Evolutionary conservation across 2,797 vertebrate genomes (phyloP).

Genomic region (Tokudaia tokunoshimensis): DNA sequence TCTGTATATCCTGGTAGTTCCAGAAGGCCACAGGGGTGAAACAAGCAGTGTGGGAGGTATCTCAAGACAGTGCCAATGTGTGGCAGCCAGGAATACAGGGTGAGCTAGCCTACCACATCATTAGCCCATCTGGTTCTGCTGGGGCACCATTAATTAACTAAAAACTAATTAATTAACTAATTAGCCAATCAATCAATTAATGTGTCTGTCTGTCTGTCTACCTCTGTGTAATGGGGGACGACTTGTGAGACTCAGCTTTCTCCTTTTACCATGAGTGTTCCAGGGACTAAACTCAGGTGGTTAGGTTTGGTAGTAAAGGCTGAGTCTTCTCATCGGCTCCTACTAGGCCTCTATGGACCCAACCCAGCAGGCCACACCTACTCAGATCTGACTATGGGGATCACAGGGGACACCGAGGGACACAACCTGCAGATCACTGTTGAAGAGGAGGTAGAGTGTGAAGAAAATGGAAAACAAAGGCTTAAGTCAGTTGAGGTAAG

Average conservation of each 20-base stretch:
- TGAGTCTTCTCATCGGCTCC: not conserved
- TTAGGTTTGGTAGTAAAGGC: not conserved
- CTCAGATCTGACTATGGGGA: not conserved
- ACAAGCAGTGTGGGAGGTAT: fast-evolving
- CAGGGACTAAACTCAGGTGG: not conserved
- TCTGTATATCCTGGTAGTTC: not conserved
- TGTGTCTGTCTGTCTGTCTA: not conserved
- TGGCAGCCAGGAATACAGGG: not conserved
- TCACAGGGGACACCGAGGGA: not conserved
- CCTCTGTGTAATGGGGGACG: not conserved
- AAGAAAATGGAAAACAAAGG: not conserved
- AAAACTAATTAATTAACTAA: not conserved
- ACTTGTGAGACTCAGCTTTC: not conserved
- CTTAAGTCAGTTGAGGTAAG: constrained; percentile 39
- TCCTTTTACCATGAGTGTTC: not conserved
- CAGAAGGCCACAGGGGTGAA: not conserved
- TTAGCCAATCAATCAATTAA: not conserved
- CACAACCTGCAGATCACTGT: not conserved
- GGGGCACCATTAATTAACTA: not conserved
- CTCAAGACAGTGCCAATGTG: not conserved
- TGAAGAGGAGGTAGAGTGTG: constrained; percentile 52
- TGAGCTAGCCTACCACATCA: not conserved
- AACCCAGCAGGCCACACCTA: not conserved
- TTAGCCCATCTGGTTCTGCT: not conserved
- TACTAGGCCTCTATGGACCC: not conserved